Base-by-base conservation (phyloP, 2,113 vertebrate genomes). In the Mystacornis crossleyi region DNA sequence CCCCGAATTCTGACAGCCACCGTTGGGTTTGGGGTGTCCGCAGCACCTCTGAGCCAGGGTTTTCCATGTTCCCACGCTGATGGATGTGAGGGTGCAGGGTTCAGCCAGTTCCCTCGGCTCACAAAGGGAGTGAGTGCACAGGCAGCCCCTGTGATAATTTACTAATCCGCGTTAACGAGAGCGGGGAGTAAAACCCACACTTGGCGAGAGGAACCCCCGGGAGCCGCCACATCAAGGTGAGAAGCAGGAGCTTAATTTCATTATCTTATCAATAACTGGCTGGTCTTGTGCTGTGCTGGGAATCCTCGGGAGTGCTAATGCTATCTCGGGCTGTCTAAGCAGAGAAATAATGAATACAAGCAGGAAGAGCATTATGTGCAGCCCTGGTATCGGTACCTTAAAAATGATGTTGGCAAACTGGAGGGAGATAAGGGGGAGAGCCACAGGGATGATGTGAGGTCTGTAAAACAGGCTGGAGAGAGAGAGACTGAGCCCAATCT, bases 251-350 rank as follows among this genome's bases (percentile, higher is more conserved):
- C 65, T 94, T 92, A 86, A 97, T 90, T 95, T 97, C 89, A 73
- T 96, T 95, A 88, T 96, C 93, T 97, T 95, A 93, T 94, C 95
- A 95, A 83, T 90, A 90, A 93, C 91, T 62, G 60, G 79, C 95
- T 67, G 88, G 82, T 73, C 69, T 73, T 62, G 85, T 50, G 90
- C 86, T 19, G 61, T 69, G 80, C 43, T 40, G 80, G 29, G 88
- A 71, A 86, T 83, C 65, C 95, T 94, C 80, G 4, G 92, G 80
- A 83, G 88, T 5, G 71, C 51, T 92, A 78, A 71, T 65, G 80
- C 92, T 95, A 86, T 95, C 95, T 93, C 40, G 25, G 88, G 69
- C 96, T 90, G 85, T 74, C 85, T 71, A 74, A 94, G 90, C 85
- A 92, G 58, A 83, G 95, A 40, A 93, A 70, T 91, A 91, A 91